phyloP scores from a whole-genome alignment of 2,888 invertebrate species.

The Tetrapedia diversipes region DNA sequence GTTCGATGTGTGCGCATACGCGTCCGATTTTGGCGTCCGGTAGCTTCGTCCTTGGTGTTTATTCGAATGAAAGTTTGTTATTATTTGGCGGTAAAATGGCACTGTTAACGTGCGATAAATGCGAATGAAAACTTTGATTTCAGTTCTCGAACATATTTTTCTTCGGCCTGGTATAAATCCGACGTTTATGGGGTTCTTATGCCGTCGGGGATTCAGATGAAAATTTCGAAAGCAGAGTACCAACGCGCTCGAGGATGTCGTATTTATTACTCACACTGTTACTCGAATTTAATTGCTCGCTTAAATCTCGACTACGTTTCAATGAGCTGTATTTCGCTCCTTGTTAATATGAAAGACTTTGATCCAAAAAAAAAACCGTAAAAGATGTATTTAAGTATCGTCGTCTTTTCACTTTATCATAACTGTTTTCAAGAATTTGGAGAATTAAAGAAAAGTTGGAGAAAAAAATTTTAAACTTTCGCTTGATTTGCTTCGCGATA shows the following conservation, averaged over 20 bases:
- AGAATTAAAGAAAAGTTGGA: too few species aligned
- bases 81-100: not conserved
- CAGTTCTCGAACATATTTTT: not conserved
- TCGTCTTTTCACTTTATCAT: not conserved
- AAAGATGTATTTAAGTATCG: not conserved
- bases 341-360: not conserved
- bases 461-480: too few species aligned
- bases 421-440: too few species aligned
- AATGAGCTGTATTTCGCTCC: too few species aligned
- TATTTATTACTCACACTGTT: not conserved
- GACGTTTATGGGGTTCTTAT: not conserved
- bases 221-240: not conserved
- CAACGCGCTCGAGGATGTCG: too few species aligned
- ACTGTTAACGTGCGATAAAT: not conserved
- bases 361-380: too few species aligned
- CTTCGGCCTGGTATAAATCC: not conserved
- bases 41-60: not conserved
- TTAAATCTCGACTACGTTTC: not conserved
- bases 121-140: slow-evolving; percentile 5
- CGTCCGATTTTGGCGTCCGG: not conserved
- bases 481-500: too few species aligned
- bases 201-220: not conserved
- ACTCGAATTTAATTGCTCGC: not conserved
- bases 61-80: not conserved
- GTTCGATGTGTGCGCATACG: not conserved